phyloP scores from a whole-genome alignment of 1,140 invertebrate species.

The Lepidurus couesii region DNA sequence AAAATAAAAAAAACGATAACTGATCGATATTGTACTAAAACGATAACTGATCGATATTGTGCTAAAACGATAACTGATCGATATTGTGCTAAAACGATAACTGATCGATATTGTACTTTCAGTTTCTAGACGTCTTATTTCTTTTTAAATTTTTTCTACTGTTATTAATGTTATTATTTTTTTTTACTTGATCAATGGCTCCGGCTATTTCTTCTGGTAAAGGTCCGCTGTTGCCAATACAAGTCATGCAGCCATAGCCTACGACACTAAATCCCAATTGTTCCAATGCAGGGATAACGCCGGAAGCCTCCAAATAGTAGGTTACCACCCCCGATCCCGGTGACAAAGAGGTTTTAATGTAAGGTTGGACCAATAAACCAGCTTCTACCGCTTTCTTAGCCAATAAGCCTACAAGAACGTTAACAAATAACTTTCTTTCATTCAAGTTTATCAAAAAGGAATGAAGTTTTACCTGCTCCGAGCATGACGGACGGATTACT shows the following conservation, averaged over 20 bases:
- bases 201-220: conserved; percentile 83
- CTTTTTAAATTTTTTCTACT: neutral
- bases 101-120: neutral
- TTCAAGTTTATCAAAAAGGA: neutral
- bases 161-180: neutral
- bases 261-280: conserved; percentile 88
- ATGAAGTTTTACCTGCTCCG: conserved; percentile 62
- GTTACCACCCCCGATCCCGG: conserved; percentile 97
- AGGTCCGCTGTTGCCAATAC: conserved; percentile 95
- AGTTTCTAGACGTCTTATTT: neutral
- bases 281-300: conserved; percentile 78
- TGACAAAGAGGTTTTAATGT: conserved; percentile 92
- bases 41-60: too few relatives aligned
- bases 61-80: neutral
- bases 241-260: conserved; percentile 94
- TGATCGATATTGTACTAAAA: neutral
- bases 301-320: conserved; percentile 84
- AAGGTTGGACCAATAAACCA: conserved; percentile 80
- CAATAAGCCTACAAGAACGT: conserved; percentile 55
- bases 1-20: neutral
- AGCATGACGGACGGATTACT: conserved; percentile 97
- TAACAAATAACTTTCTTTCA: neutral
- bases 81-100: neutral
- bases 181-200: conserved; percentile 81
- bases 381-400: conserved; percentile 91